Conservation (phyloP, 2,797 vertebrate species). For the Sebastolobus alascanus region DNA sequence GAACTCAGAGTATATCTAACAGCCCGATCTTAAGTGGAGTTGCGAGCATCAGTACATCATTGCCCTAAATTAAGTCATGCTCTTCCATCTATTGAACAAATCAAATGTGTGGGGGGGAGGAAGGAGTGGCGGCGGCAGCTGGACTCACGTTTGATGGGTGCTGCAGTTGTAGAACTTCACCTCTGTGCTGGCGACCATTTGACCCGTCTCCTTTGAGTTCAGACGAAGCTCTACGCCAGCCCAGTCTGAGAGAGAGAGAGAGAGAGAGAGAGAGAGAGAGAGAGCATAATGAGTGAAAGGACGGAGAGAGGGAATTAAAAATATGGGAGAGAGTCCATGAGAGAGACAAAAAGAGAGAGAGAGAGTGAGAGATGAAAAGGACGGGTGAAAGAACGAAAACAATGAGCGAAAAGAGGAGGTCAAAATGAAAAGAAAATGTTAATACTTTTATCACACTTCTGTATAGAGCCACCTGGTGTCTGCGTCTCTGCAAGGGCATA, state of each 20-base stretch:
- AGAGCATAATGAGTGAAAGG: constrained; percentile 8
- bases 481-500: constrained; percentile 53
- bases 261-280: constrained; percentile 45
- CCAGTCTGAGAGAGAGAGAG: constrained; percentile 88
- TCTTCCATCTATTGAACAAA: constrained; percentile 65
- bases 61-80: constrained; percentile 73
- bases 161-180: constrained; percentile 99
- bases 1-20: constrained; percentile 75
- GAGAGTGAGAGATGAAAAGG: neutral
- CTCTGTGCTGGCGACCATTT: constrained; percentile 94
- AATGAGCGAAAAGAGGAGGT: constrained; percentile 51
- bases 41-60: constrained; percentile 72
- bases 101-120: constrained; percentile 10
- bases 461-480: constrained; percentile 73
- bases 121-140: neutral
- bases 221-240: constrained; percentile 92
- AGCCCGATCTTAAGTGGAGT: constrained; percentile 70
- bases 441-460: constrained; percentile 71
- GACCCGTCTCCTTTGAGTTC: constrained; percentile 93
- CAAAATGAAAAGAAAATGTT: constrained; percentile 54
- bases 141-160: constrained; percentile 94
- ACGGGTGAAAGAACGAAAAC: constrained; percentile 39
- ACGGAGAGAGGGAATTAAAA: constrained; percentile 7
- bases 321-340: neutral
- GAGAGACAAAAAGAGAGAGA: neutral